Conservation (phyloP, 2,888 invertebrate genomes). For the Mamestra brassicae region DNA sequence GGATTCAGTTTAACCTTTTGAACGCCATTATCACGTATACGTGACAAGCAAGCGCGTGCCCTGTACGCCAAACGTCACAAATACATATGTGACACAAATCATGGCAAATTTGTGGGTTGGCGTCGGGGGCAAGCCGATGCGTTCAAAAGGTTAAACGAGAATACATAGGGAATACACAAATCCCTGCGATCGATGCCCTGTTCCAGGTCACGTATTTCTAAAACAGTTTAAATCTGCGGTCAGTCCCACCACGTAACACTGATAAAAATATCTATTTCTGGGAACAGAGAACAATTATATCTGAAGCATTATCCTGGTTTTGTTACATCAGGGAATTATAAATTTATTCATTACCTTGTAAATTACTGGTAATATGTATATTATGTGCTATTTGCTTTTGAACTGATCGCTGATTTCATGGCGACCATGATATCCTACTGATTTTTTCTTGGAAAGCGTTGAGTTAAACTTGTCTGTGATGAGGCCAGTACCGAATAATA, state of each 20-base stretch:
- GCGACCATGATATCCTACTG: background rate
- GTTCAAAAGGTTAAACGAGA: too few relatives aligned
- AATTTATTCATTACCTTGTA: background rate
- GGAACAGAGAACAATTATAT: background rate
- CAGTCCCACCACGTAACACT: background rate
- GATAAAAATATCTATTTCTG: background rate
- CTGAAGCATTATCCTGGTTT: background rate
- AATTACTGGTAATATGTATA: background rate
- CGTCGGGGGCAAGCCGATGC: too few relatives aligned
- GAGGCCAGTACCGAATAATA: too few relatives aligned
- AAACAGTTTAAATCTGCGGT: background rate
- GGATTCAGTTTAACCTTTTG: too few relatives aligned
- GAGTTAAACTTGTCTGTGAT: too few relatives aligned
- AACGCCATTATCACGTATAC: too few relatives aligned
- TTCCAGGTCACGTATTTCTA: slow-evolving; percentile 1
- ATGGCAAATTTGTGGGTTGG: too few relatives aligned
- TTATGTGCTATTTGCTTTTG: background rate
- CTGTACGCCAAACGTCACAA: too few relatives aligned
- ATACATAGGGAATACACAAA: background rate
- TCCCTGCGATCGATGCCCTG: background rate
- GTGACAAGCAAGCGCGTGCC: too few relatives aligned
- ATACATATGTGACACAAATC: too few relatives aligned
- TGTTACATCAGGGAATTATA: background rate
- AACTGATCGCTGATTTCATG: background rate
- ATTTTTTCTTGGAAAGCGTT: background rate